Base-by-base conservation (phyloP, 2,888 invertebrate genomes). In the Drosophila villosipedis region DNA sequence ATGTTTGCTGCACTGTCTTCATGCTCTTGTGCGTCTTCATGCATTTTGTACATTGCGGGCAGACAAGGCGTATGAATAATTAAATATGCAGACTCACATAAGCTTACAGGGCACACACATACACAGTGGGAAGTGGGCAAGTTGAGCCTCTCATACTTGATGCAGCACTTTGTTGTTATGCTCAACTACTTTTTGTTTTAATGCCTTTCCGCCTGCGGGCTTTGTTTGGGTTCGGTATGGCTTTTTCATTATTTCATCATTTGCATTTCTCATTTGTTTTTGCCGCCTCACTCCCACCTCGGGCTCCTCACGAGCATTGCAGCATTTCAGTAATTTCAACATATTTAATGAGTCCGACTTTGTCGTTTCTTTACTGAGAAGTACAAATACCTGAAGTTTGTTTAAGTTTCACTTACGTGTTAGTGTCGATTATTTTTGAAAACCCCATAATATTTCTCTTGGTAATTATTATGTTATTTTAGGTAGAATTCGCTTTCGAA, bases 51-150 rank as follows among this genome's bases (percentile, higher is more conserved):
- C 67, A 80, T 83, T 85, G 89, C 78, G 84, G 86, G 89, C 83
- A 80, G 89, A 85, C 86, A 72, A 66, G 80, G 89, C 89, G 89
- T 82, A 87, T 87, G 89, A 90, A 87, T 87, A 87, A 87, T 87
- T 88, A 90, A 87, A 90, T 90, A 71, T 78, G 73, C 75, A 37
- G 59, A 73, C 52, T 43, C 71, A 52, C 53, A 31, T 10, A 55
- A 60, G 65, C 64, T 67, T 53, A 61, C 57, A 33, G 22, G 4
- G 4, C 22, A 30, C 54, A 25, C 41, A 30, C 30, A 41, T n/a
- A 22, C 39, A 9, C 55, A 65, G 28, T 39, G 41, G 31, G 49
- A 69, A 33, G 35, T 61, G 57, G 64, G 57, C 68, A 72, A 55
- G 57, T 47, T 63, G 67, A 49, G 61, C 59, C 57, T 68, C 69